Evolutionary conservation across 2,888 invertebrate species (phyloP).

Genomic region (Poecilus cupreus): DNA sequence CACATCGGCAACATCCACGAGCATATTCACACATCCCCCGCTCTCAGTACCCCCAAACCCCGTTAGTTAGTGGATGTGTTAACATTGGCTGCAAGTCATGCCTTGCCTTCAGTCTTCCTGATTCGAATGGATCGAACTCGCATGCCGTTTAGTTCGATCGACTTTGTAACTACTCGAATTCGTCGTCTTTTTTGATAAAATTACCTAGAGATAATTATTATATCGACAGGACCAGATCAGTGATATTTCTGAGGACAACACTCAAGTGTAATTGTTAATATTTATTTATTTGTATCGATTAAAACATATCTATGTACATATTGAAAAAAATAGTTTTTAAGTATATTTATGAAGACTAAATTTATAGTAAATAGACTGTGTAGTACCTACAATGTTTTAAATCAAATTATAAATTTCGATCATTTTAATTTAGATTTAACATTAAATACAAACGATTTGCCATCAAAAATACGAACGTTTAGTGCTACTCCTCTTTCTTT

Average conservation of each 20-base stretch:
- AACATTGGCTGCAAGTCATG: constrained; percentile 59
- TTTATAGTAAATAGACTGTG: constrained; percentile 59
- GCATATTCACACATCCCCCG: constrained; percentile 14
- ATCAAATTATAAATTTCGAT: constrained; percentile 59
- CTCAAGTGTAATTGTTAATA: constrained; percentile 59
- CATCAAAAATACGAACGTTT: constrained; percentile 46
- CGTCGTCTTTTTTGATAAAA: constrained; percentile 58
- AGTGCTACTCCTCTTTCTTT: constrained; percentile 21
- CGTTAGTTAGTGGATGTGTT: constrained; percentile 53
- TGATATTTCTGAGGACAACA: constrained; percentile 59
- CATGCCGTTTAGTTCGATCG: constrained; percentile 56
- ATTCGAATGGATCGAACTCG: constrained; percentile 57
- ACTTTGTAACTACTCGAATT: constrained; percentile 57
- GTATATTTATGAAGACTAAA: constrained; percentile 60
- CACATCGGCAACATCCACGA: constrained; percentile 30
- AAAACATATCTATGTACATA: constrained; percentile 60
- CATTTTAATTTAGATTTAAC: constrained; percentile 58
- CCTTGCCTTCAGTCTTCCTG: constrained; percentile 60
- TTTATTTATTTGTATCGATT: constrained; percentile 60
- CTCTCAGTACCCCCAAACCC: neutral
- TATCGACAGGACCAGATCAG: constrained; percentile 59
- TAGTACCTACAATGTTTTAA: constrained; percentile 60
- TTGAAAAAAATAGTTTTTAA: constrained; percentile 58
- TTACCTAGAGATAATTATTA: constrained; percentile 59
- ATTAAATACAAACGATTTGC: constrained; percentile 57